These are phyloP conservation scores for Indicator maculatus DNA, from an alignment of 2,113 vertebrate genomes.

Conservation along the genomic window DNA sequence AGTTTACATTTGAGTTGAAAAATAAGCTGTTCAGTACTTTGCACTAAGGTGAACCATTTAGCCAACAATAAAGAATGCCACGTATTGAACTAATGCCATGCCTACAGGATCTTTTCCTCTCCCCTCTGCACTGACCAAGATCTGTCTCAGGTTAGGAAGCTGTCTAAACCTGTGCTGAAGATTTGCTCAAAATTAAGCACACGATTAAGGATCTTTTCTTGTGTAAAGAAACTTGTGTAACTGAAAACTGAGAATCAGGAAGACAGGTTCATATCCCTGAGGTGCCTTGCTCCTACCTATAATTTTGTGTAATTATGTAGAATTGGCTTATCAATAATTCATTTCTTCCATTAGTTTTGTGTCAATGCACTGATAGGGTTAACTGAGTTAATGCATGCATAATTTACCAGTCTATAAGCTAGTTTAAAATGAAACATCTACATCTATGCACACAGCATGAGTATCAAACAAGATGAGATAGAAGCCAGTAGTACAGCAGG, in stretches of 20 bases:
- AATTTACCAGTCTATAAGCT: slow-evolving; percentile 35
- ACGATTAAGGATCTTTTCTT: neutral
- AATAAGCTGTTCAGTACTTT: neutral
- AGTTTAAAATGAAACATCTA: slow-evolving; percentile 43
- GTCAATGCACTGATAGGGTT: slow-evolving; percentile 37
- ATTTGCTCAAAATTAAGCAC: neutral
- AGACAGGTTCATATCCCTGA: neutral
- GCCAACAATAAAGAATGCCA: neutral
- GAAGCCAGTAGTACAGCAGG: neutral
- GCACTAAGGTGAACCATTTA: neutral
- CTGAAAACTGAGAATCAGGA: neutral
- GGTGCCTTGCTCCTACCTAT: neutral
- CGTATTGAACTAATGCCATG: neutral
- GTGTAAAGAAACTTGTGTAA: neutral
- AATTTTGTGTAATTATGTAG: neutral
- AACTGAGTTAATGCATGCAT: slow-evolving; percentile 10
- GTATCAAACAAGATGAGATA: neutral
- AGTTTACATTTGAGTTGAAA: neutral
- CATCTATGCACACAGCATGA: neutral
- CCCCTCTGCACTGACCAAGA: accelerated
- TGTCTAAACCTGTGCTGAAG: neutral
- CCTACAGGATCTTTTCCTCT: neutral
- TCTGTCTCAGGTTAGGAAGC: neutral
- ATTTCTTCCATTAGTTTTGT: slow-evolving; percentile 45
- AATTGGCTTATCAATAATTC: slow-evolving; percentile 61